Conservation (phyloP, 2,797 vertebrate species). For the Triplophysa bombifrons region DNA sequence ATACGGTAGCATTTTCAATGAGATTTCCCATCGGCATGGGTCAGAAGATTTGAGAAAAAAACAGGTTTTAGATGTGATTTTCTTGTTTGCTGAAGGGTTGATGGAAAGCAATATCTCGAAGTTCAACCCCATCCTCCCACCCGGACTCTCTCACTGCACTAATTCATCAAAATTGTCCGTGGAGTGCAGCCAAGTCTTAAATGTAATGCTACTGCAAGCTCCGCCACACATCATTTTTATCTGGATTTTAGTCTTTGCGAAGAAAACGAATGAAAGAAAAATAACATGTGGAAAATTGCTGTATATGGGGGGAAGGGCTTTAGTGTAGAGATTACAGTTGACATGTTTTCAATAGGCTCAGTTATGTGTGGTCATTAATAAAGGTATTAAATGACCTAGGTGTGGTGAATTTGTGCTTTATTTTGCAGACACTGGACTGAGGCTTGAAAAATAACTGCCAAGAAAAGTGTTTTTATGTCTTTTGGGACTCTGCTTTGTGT, state of each 20-base stretch:
- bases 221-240: constrained; percentile 36
- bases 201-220: constrained; percentile 20
- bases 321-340: constrained; percentile 69
- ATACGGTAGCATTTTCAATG: not conserved
- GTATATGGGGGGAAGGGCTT: constrained; percentile 4
- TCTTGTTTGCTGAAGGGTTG: constrained; percentile 18
- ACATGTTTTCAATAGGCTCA: constrained; percentile 62
- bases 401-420: constrained; percentile 35
- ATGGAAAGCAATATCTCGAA: constrained; percentile 27
- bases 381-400: constrained; percentile 62
- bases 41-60: not conserved
- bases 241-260: constrained; percentile 35
- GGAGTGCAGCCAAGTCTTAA: constrained; percentile 46
- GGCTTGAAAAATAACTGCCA: constrained; percentile 36
- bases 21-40: not conserved
- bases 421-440: constrained; percentile 26
- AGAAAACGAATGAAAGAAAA: constrained; percentile 2
- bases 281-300: constrained; percentile 27
- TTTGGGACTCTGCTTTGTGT: constrained; percentile 62
- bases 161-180: constrained; percentile 35
- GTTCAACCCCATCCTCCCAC: not conserved
- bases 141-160: constrained; percentile 26
- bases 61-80: not conserved
- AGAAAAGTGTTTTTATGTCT: constrained; percentile 45
- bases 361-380: constrained; percentile 38